phyloP scores from a whole-genome alignment of 2,888 invertebrate genomes.

The Lithophane semibrunnea region DNA sequence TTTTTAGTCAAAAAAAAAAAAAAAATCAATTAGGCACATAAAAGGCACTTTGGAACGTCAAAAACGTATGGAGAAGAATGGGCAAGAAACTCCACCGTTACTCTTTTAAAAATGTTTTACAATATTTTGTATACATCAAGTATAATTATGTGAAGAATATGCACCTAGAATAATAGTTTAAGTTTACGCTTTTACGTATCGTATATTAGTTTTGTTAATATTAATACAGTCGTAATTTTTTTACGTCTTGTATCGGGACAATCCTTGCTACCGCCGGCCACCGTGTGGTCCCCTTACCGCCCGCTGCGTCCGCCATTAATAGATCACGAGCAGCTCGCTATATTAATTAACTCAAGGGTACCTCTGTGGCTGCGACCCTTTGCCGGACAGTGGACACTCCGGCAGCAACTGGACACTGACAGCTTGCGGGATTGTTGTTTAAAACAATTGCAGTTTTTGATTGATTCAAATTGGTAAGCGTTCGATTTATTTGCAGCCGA shows the following conservation, averaged over 20 bases:
- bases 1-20: too few species aligned
- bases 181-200: background rate
- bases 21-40: too few species aligned
- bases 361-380: conserved; percentile 43
- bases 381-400: conserved; percentile 21
- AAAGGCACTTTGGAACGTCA: too few species aligned
- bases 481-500: conserved; percentile 3
- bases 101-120: too few species aligned
- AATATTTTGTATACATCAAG: too few species aligned
- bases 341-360: conserved; percentile 79
- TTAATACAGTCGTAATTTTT: too few species aligned
- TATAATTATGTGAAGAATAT: too few species aligned
- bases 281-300: conserved; percentile 61
- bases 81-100: too few species aligned
- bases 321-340: conserved; percentile 73
- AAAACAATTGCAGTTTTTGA: conserved; percentile 33
- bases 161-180: too few species aligned
- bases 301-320: conserved; percentile 78
- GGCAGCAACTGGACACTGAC: conserved; percentile 52
- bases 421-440: conserved; percentile 5
- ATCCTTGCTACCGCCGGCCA: background rate
- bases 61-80: too few species aligned
- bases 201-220: background rate
- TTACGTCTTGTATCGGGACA: conserved; percentile 7
- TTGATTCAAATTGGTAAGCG: conserved; percentile 12